Evolutionary conservation across 2,113 vertebrate species (phyloP), one percentile per base, ranked within the genome.

Genomic region (Agapornis roseicollis): DNA sequence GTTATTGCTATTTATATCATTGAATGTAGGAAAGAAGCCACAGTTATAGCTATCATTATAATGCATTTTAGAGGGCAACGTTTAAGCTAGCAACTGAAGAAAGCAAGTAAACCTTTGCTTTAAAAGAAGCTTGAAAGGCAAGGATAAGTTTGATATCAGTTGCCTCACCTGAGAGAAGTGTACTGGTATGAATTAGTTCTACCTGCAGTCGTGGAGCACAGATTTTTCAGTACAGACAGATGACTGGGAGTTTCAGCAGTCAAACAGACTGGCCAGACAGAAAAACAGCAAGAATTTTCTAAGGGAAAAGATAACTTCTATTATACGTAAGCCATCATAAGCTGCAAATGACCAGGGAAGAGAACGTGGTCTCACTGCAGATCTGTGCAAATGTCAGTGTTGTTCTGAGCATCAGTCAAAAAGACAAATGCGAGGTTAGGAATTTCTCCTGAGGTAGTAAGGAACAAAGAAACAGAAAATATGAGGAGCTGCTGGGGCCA

Each of bases 1-100:
- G 73, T 85, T 94, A 77, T 53, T 44, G 82, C 88, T 93, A 90
- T 94, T 97, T 94, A 92, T 92, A 94, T 79, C 16, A 28, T 47
- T 81, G 88, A 88, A 88, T 66, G 88, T 65, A 89, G 16, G 8
- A 86, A 90, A 94, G 82, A 95, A 86, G 65, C 81, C 72, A 61
- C 24, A 6, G 82, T 61, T 87, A 80, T 37, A 72, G 85, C 80
- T 88, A 50, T 69, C 80, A 65, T 78, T 84, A 86, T 72, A 81
- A 80, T 52, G 52, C 61, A 61, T 94, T 92, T 79, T 65, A 89
- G 70, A 92, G 55, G 88, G 70, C 77, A 90, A 52, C 61, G 53
- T 72, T 94, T 84, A 61, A 93, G 77, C 47, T 61, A 64, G 61
- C 41, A 58, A n/a, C 61, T 56, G 77, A 84, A 81, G 86, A 69